Evolutionary conservation across 2,113 vertebrate genomes (phyloP), one percentile per base, ranked within the genome.

Genomic region (Catharus minimus): DNA sequence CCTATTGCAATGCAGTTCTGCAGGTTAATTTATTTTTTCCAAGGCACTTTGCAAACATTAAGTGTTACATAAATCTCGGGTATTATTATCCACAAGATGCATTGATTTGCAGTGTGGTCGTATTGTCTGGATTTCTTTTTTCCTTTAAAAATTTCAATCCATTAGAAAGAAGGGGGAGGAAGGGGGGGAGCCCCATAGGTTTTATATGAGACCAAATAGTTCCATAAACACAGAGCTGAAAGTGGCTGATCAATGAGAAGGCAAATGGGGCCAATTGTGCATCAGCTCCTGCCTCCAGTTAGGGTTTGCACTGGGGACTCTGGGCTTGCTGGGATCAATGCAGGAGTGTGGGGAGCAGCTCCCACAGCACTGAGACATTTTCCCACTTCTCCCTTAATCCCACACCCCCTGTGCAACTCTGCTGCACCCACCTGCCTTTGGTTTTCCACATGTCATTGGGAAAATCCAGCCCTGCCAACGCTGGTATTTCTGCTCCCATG

Each of bases 41-140:
- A 79, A 57, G 61, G 74, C 92, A 90, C 93, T 95, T 88, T 82
- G 86, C 61, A 76, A 84, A 65, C 92, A 94, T 95, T 92, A 96
- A 94, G 75, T 1, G 18, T 93, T 95, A 72, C 84, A 92, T 94
- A 94, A 96, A 95, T 96, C 89, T 66, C 11, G 4, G 86, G 81
- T 47, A 36, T 68, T 88, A 56, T 81, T 65, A 73, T 56, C 77
- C 66, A n/a, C 78, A 13, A 89, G 74, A 44, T 75, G 55, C 89
- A 92, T 92, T 79, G 90, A 95, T 96, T 85, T 82, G 83, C 78
- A 89, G 55, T 56, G 92, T 50, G 95, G 90, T 89, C 58, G 7
- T 46, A 19, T 82, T 76, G 81, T 82, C 92, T 95, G 60, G 69
- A 75, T 93, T 84, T 65, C 73, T 74, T 88, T 82, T 86, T 91